Base-by-base conservation (phyloP, 2,113 vertebrate species). In the Odontophorus gujanensis region DNA sequence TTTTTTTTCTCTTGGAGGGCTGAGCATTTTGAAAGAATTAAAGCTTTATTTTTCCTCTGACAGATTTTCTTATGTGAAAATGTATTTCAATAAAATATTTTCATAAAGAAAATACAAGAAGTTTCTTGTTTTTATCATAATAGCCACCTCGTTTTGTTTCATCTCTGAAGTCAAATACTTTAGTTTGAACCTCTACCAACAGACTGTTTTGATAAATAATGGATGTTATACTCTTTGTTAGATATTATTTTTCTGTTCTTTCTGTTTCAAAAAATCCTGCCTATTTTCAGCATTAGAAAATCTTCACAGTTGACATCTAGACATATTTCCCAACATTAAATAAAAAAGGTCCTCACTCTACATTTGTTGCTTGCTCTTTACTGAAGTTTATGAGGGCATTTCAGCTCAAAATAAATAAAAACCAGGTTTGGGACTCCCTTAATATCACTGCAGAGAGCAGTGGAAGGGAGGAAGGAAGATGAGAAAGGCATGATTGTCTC, bases 361-460 rank as follows among this genome's bases (percentile, higher is more conserved):
- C 7, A 81, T 86, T 87, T 58, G 47, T 79, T 12, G 38, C 38
- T 78, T 84, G 30, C 22, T 91, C 55, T 74, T 5, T 5, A 57
- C 59, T 43, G 26, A 91, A 82, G 22, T 80, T 95, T 87, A 75
- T 51, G 59, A 65, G 38, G 91, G 50, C 28, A 42, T 85, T 93
- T 89, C 68, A 90, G 17, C 57, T 77, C 40, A 81, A 89, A 91
- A 84, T 7, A 80, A 92, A 87, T 55, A 71, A 80, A 92, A 71
- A 16, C 6, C 22, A 55, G 74, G 38, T 62, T 7, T 82, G 81
- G 65, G 85, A 69, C 25, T 95, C 71, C 74, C 89, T 78, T 95
- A 89, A 43, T 85, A 91, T 42, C 63, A 74, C 50, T 77, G 50
- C 67, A 86, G 47, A 92, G 78, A 87, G 32, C 67, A 85, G 67